A percentile compares a stretch with the other conserved stretches of the same genome.
These are phyloP conservation scores for Hippolais icterina DNA, from an alignment of 2,113 vertebrate species.

Conservation along the genomic window DNA sequence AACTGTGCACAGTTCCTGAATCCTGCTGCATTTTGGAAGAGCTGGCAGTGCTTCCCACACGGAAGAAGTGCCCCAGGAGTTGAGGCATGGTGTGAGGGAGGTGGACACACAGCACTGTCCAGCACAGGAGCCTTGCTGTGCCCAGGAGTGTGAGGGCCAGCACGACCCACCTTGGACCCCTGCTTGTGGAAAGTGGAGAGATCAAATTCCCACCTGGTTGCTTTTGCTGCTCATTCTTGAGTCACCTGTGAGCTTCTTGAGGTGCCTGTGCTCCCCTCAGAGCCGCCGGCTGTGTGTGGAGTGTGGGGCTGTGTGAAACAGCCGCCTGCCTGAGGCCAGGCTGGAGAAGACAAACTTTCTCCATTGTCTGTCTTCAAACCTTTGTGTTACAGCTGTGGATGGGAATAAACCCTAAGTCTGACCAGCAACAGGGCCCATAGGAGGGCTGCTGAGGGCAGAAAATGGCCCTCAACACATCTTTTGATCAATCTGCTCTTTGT, in stretches of 20 bases:
- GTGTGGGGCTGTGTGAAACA: neutral
- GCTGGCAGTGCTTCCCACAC: neutral
- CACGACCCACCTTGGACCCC: rapidly evolving
- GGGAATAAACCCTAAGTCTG: rapidly evolving
- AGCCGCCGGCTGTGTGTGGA: rapidly evolving
- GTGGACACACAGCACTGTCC: rapidly evolving
- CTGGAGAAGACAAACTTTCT: no score
- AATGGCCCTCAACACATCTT: neutral
- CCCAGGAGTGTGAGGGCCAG: rapidly evolving
- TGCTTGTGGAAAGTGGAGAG: no score
- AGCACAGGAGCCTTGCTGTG: rapidly evolving
- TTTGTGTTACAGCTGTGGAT: neutral
- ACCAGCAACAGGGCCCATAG: rapidly evolving
- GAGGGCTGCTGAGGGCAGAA: neutral
- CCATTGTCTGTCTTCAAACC: neutral
- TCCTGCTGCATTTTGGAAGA: neutral
- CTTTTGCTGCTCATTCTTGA: rapidly evolving
- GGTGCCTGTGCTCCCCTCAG: neutral
- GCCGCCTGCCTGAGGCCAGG: rapidly evolving
- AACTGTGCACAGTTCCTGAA: neutral
- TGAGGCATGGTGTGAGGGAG: rapidly evolving
- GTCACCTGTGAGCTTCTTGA: neutral
- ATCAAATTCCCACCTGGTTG: rapidly evolving
- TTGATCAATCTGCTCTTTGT: neutral
- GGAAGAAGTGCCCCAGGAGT: rapidly evolving